These are phyloP conservation scores for Chlamydotis undulata DNA, from an alignment of 2,113 vertebrate genomes.

Conservation along the genomic window DNA sequence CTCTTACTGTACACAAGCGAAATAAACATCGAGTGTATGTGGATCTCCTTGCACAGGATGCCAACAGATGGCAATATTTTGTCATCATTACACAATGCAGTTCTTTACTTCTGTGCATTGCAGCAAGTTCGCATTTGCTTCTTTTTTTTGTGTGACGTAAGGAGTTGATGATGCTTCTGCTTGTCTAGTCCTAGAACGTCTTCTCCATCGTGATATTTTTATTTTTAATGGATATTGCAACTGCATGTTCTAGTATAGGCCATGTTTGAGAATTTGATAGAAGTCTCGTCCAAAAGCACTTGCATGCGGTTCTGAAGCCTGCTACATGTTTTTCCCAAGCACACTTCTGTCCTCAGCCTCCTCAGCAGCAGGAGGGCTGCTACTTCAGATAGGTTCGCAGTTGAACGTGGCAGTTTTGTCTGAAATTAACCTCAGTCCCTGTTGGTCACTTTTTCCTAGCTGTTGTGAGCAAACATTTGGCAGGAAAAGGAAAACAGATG, in stretches of 20 bases:
- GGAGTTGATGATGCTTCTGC: background rate
- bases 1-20: background rate
- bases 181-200: background rate
- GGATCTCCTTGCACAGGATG: slow-evolving; percentile 58
- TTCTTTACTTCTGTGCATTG: background rate
- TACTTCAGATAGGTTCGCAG: background rate
- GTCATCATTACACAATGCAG: slow-evolving; percentile 22
- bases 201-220: background rate
- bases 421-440: background rate
- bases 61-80: slow-evolving; percentile 83
- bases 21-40: background rate
- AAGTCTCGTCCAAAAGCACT: slow-evolving; percentile 15
- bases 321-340: no score
- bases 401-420: background rate
- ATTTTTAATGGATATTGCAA: background rate
- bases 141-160: background rate
- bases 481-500: background rate
- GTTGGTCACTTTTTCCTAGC: slow-evolving; percentile 7
- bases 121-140: background rate
- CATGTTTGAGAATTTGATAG: slow-evolving; percentile 2
- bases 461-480: slow-evolving; percentile 20
- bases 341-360: no score
- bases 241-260: background rate
- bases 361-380: background rate
- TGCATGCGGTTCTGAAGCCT: background rate